A percentile compares a stretch with the other conserved stretches of the same genome.
phyloP scores from a whole-genome alignment of 2,113 vertebrate genomes.

The Sinocyclocheilus grahami region DNA sequence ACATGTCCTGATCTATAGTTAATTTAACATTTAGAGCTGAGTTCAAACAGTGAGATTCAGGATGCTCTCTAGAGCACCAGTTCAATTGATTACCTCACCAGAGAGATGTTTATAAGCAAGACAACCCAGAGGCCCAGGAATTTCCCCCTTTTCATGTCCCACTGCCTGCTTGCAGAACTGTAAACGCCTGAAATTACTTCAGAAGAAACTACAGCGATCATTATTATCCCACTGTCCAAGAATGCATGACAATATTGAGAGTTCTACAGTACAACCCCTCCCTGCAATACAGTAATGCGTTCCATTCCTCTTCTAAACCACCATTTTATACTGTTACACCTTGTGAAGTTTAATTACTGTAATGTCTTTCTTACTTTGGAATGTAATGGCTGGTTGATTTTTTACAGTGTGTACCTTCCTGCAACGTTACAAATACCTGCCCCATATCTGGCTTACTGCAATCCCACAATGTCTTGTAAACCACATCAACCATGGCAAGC shows the following conservation, averaged over 20 bases:
- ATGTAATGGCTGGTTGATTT: conserved; percentile 9
- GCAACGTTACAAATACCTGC: conserved; percentile 29
- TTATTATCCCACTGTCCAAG: conserved; percentile 60
- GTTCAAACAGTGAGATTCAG: conserved; percentile 17
- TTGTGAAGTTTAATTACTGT: conserved; percentile 11
- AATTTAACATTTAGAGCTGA: background rate
- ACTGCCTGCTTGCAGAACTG: background rate
- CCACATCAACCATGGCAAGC: conserved; percentile 21
- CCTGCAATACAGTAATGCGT: conserved; percentile 29
- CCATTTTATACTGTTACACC: background rate
- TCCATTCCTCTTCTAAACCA: background rate
- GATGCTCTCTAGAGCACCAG: conserved; percentile 19
- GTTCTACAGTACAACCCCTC: conserved; percentile 36
- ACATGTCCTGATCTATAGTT: background rate
- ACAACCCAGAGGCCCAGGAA: conserved; percentile 45
- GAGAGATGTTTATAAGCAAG: background rate
- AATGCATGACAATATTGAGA: conserved; percentile 62
- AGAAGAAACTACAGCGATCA: conserved; percentile 26
- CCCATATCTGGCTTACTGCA: conserved; percentile 31
- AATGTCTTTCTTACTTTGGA: background rate
- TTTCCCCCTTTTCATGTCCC: conserved; percentile 41
- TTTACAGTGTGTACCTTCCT: conserved; percentile 14
- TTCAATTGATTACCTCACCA: conserved; percentile 21
- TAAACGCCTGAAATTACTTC: conserved; percentile 10
- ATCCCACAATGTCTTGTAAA: conserved; percentile 24